Base-by-base conservation (phyloP, 2,888 invertebrate species). In the Penaeus monodon region DNA sequence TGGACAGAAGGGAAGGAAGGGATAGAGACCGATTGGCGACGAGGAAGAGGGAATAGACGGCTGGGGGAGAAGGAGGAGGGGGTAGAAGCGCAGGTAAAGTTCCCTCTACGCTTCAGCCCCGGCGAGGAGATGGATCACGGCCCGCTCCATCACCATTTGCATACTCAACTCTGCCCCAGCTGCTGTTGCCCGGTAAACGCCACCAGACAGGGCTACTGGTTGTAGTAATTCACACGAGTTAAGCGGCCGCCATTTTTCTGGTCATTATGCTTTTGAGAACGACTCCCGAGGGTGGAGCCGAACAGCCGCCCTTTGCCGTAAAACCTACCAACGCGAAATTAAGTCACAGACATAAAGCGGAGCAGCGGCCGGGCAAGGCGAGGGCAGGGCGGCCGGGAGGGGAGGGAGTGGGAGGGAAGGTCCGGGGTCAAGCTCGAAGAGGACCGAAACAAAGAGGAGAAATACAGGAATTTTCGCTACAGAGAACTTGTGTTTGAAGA, bases 191-290 rank as follows among this genome's bases (percentile, higher is more conserved):
- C 76, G 66, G 64, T 65, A 65, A 80, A 80, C 27, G 66, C 80
- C 80, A 66, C 80, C 66, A 66, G 80, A 66, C 65, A 66, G 22
- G 17, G 80, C 80, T 80, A 80, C 80, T 64, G 80, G 80, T 80
- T 80, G 66, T 80, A 80, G 80, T 80, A 80, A 80, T 80, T 80
- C 80, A 80, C 80, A 80, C 80, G 29, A 65, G 80, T 64, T 80
- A 80, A 80, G 80, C 66, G 80, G 66, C 38, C 38, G 66, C 80
- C 80, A 80, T 80, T 80, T 80, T 66, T 80, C 80, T 80, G 80
- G 80, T 80, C 80, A 80, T 80, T 80, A 80, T 80, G 80, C 64
- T 66, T 65, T 17, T 7, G 66, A 29, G 66, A 80, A 80, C n/a
- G 65, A 65, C 66, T 33, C 80, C 66, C 64, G 14, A 38, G 38